These are phyloP conservation scores for Trachelus tabidus DNA, from an alignment of 2,888 invertebrate genomes.

Conservation along the genomic window DNA sequence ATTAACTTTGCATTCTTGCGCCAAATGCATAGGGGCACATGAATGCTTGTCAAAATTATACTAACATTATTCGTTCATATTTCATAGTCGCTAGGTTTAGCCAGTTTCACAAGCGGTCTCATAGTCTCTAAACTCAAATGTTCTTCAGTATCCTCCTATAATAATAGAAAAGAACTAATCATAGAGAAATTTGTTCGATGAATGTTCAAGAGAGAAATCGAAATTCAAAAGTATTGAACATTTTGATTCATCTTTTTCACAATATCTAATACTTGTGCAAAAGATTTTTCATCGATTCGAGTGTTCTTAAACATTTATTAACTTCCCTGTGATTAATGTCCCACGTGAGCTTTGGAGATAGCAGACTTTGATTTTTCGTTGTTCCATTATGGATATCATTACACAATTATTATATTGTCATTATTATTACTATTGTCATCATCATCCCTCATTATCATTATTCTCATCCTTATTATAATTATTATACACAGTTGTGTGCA, in stretches of 20 bases:
- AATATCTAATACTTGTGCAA: background rate
- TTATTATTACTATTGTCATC: slow-evolving; percentile 25
- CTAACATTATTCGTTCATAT: slow-evolving; percentile 11
- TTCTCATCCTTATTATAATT: slow-evolving; percentile 26
- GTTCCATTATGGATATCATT: slow-evolving; percentile 19
- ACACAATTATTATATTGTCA: slow-evolving; percentile 5
- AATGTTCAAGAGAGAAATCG: background rate
- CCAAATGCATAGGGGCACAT: background rate
- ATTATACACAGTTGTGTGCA: slow-evolving; percentile 42
- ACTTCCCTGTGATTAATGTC: background rate
- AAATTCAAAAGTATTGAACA: background rate
- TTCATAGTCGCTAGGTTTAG: slow-evolving; percentile 15
- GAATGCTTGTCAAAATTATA: background rate
- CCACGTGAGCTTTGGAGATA: background rate
- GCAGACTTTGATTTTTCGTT: slow-evolving; percentile 1
- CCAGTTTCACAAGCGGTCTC: background rate
- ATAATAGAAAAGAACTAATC: background rate
- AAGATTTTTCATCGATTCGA: background rate
- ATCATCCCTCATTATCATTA: slow-evolving; percentile 19
- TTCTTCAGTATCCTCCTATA: background rate
- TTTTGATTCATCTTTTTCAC: background rate
- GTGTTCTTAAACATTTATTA: background rate
- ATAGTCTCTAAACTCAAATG: background rate
- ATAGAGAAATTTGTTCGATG: background rate
- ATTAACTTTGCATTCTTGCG: slow-evolving; percentile 1